Conservation (phyloP, 1,140 invertebrate genomes). For the Epicauta chinensis region DNA sequence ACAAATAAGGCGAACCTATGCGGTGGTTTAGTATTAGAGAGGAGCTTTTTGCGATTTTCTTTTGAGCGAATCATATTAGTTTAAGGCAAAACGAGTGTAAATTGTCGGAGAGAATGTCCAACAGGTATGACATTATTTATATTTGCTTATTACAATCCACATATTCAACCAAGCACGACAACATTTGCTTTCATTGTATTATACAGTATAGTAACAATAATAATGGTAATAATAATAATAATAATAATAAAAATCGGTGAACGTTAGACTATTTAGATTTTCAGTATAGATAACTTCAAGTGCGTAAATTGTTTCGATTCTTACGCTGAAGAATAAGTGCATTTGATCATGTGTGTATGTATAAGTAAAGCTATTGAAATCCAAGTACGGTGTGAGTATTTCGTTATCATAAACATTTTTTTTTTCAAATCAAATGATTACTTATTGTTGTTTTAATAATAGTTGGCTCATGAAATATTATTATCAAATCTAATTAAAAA, state of each 20-base stretch:
- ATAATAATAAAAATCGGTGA: constrained; percentile 5
- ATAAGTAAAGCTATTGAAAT: constrained; percentile 1
- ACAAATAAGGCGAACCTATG: constrained; percentile 10
- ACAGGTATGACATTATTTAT: constrained; percentile 15
- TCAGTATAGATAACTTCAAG: constrained; percentile 5
- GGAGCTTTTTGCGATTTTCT: constrained; percentile 5
- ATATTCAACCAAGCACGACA: constrained; percentile 9
- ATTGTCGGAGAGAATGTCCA: constrained; percentile 14
- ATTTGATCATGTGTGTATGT: too few relatives aligned
- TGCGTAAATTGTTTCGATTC: constrained; percentile 6
- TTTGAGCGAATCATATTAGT: not conserved
- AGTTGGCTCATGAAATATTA: too few relatives aligned
- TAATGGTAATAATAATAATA: not conserved
- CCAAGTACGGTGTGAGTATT: too few relatives aligned
- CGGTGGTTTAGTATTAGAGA: not conserved
- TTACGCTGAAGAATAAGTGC: not conserved
- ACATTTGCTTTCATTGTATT: constrained; percentile 12
- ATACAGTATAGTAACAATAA: too few relatives aligned
- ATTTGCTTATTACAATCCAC: constrained; percentile 14
- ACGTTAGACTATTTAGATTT: constrained; percentile 11
- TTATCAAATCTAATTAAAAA: too few relatives aligned
- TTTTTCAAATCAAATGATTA: constrained; percentile 8
- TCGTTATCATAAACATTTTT: not conserved
- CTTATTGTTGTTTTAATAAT: constrained; percentile 6
- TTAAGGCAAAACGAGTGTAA: not conserved